Conservation (phyloP, 53 echinoderm and acorn worm species). For the Arbacia lixula region DNA sequence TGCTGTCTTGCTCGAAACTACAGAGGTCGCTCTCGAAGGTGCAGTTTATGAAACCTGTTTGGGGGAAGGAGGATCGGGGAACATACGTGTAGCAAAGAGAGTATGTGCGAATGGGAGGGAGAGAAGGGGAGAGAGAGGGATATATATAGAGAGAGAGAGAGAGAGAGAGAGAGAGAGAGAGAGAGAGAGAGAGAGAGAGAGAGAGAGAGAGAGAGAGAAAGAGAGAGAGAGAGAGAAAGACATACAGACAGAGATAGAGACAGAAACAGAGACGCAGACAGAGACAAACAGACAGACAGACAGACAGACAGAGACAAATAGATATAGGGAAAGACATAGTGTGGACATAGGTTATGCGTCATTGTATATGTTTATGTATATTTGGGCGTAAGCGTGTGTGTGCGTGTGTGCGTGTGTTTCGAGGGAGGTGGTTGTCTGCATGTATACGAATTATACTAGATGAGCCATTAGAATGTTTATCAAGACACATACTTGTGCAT, state of each 20-base stretch:
- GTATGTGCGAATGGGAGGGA: not conserved
- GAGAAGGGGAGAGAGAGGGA: not conserved
- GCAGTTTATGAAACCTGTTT: constrained; percentile 5
- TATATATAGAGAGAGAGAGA: not conserved
- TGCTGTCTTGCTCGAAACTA: constrained; percentile 23
- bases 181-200: not conserved
- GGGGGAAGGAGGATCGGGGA: no score
- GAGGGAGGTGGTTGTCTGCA: no score
- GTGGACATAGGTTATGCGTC: no score
- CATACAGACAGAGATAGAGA: not conserved
- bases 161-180: not conserved
- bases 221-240: not conserved
- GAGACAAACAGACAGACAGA: not conserved
- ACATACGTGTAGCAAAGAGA: no score
- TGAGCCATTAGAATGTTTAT: no score
- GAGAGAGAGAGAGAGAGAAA: not conserved
- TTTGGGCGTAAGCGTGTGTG: no score
- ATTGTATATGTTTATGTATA: no score
- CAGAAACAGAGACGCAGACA: not conserved
- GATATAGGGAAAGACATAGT: no score
- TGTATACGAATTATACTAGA: no score
- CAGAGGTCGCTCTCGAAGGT: constrained; percentile 17
- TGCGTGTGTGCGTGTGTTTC: no score
- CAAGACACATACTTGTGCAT: no score
- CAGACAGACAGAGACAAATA: no score